These are phyloP conservation scores for Stomatorhinus ivindoensis DNA, from an alignment of 2,113 vertebrate genomes.

Conservation along the genomic window DNA sequence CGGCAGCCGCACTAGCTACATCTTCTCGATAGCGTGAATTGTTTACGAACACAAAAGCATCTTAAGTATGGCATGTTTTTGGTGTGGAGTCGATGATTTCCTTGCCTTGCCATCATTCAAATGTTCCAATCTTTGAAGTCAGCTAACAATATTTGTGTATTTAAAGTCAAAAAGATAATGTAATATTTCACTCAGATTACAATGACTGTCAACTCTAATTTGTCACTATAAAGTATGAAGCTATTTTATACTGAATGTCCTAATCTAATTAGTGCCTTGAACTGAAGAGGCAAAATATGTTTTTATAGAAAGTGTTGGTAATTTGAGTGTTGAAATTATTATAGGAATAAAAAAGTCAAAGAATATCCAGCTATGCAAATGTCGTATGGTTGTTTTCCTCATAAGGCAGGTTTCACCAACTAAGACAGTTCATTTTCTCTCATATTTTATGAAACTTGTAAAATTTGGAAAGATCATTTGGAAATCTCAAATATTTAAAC, in stretches of 20 bases:
- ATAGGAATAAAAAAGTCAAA: background rate
- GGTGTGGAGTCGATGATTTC: background rate
- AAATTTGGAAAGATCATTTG: background rate
- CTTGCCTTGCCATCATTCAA: background rate
- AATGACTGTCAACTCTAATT: background rate
- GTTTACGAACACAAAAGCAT: constrained; percentile 8
- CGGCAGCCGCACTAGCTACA: background rate
- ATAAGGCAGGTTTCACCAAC: background rate
- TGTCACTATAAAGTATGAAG: background rate
- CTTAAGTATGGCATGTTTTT: background rate
- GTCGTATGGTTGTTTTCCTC: background rate
- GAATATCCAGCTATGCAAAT: background rate
- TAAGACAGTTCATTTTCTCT: background rate
- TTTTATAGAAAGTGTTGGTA: background rate
- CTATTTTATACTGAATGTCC: background rate
- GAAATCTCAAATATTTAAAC: background rate
- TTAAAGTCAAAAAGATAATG: background rate
- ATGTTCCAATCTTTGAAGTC: background rate
- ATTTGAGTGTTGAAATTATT: background rate
- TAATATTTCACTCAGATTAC: background rate
- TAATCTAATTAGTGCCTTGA: background rate
- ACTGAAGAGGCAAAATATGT: background rate
- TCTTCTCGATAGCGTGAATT: background rate
- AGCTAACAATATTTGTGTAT: background rate
- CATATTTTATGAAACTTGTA: background rate